phyloP scores from a whole-genome alignment of 2,113 vertebrate genomes.

The Halcyon senegalensis region DNA sequence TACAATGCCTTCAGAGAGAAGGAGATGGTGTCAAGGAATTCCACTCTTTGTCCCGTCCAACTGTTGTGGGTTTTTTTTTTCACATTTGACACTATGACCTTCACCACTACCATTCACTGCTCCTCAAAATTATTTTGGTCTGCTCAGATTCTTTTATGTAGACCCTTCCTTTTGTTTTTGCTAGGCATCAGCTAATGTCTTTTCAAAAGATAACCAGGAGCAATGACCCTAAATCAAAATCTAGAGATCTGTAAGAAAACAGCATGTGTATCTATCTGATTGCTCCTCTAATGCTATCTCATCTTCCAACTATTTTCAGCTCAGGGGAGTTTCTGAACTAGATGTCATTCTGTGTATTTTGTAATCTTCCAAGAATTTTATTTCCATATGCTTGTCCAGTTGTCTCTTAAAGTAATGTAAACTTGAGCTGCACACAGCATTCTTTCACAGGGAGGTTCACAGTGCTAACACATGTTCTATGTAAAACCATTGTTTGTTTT shows the following conservation, averaged over 20 bases:
- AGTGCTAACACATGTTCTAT: background rate
- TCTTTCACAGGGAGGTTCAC: background rate
- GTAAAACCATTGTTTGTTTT: background rate
- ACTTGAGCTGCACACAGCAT: background rate
- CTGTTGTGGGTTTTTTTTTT: accelerated
- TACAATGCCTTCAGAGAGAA: background rate
- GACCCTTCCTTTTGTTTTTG: background rate
- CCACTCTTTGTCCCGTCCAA: background rate
- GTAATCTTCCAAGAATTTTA: background rate
- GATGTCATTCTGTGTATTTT: background rate
- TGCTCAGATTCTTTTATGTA: background rate
- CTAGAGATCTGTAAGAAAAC: background rate
- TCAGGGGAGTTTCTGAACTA: background rate
- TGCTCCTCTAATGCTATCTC: background rate
- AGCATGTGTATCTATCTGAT: background rate
- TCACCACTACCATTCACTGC: background rate
- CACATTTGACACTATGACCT: background rate
- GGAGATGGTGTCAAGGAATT: background rate
- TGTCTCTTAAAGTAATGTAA: background rate
- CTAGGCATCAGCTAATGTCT: background rate
- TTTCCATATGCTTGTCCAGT: background rate
- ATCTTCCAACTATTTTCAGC: background rate
- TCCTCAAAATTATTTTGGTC: background rate
- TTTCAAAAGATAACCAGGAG: background rate
- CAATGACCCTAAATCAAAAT: background rate